Percentiles rank a stretch among this genome's conserved stretches.
Evolutionary conservation across 2,113 vertebrate species (phyloP).

Genomic region (Danionella cerebrum): DNA sequence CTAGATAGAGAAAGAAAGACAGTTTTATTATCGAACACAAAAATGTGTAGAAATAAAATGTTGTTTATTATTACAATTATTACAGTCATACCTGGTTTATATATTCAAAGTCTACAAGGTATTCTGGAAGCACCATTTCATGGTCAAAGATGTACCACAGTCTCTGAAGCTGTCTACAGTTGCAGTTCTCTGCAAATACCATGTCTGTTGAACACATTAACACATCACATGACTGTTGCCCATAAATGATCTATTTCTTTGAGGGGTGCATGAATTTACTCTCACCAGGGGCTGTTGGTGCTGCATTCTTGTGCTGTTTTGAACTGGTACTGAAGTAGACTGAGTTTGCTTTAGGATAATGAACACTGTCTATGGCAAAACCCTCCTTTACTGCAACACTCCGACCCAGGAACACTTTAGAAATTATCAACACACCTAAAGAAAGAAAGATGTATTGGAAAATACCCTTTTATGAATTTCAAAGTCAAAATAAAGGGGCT

Average conservation of each 20-base stretch:
- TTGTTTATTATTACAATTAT: not conserved
- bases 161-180: conserved; percentile 52
- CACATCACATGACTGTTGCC: not conserved
- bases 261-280: not conserved
- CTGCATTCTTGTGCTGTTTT: conserved; percentile 35
- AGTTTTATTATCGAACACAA: not conserved
- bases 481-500: no score
- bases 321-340: conserved; percentile 61
- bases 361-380: conserved; percentile 47
- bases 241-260: not conserved
- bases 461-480: no score
- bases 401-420: conserved; percentile 72
- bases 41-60: not conserved
- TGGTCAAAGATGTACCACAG: conserved; percentile 78
- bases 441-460: conserved; percentile 4
- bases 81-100: conserved; percentile 54
- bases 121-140: conserved; percentile 75
- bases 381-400: conserved; percentile 52
- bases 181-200: conserved; percentile 46
- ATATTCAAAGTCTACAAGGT: conserved; percentile 73
- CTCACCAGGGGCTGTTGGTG: conserved; percentile 29
- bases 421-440: conserved; percentile 67
- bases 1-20: conserved; percentile 26
- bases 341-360: conserved; percentile 63
- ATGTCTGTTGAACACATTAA: conserved; percentile 38